Base-by-base conservation (phyloP, 2,888 invertebrate genomes). In the Podotricha telesiphe region DNA sequence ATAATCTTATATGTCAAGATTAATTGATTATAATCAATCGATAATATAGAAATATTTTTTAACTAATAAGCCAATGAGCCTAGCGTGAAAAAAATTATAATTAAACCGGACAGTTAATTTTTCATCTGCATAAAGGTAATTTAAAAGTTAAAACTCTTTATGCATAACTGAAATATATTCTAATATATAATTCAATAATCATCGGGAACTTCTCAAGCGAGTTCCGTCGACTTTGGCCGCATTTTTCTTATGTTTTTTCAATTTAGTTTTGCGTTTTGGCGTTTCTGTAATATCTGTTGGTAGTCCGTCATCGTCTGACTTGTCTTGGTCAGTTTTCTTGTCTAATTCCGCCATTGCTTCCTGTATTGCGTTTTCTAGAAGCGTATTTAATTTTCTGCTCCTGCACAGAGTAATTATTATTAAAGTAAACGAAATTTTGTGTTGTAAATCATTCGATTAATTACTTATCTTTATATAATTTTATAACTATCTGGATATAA, bases 311-410 rank as follows among this genome's bases (percentile, higher is more conserved):
- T 66, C 62, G 2, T 76, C 77, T 7, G 70, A 69, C 1, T 56
- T 65, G 2, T 59, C 63, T 22, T 69, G 62, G 10, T 93, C 93
- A 42, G 94, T 94, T 82, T 94, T 94, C 85, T 95, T 95, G 89
- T 98, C 98, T 82, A 98, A 91, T 87, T 97, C 97, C 75, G 95
- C 94, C 97, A 98, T 97, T 68, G 98, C 98, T 91, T 98, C 97
- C 93, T 98, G 97, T 83, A 98, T 98, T 67, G 98, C 98, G 83
- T 96, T 96, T 91, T 98, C 98, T 82, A 98, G 94, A 86, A 97
- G 96, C 77, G 96, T 95, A 91, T 97, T 97, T 94, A 98, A 94
- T 96, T 97, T 97, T 94, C 98, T 96, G 94, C 97, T 97, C 95
- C 98, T 98, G 94, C 78, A 65, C 42, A 67, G 64, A 56, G 22